phyloP scores from a whole-genome alignment of 2,888 invertebrate genomes.

The Eustalomyia histrio region DNA sequence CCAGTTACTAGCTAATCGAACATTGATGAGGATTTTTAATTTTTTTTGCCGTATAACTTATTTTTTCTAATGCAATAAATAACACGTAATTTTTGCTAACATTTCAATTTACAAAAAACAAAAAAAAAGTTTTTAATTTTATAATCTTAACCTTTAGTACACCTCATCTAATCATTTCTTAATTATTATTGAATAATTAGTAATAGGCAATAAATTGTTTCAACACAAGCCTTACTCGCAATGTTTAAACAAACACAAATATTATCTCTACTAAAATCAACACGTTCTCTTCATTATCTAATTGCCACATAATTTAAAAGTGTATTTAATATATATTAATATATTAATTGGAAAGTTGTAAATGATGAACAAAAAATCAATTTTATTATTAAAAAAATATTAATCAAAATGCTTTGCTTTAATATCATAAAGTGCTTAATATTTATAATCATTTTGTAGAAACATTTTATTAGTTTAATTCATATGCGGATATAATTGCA shows the following conservation, averaged over 20 bases:
- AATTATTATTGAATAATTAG: constrained; percentile 45
- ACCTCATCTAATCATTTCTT: constrained; percentile 37
- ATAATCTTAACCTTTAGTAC: constrained; percentile 44
- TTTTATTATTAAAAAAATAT: too few species aligned
- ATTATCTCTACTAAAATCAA: background rate
- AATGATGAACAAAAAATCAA: too few species aligned
- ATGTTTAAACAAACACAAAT: background rate
- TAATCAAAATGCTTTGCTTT: too few species aligned
- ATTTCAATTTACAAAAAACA: background rate
- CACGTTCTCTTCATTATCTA: background rate
- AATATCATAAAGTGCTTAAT: too few species aligned
- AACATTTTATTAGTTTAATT: too few species aligned
- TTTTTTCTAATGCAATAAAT: background rate
- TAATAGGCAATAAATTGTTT: constrained; percentile 3
- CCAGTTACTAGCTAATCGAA: too few species aligned
- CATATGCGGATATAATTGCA: too few species aligned
- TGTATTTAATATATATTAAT: background rate
- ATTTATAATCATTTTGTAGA: too few species aligned
- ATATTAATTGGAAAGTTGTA: too few species aligned
- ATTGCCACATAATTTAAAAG: background rate
- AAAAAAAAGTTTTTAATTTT: background rate
- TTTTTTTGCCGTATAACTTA: too few species aligned
- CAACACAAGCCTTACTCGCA: background rate
- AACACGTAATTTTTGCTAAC: background rate
- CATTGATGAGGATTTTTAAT: too few species aligned